A percentile compares a stretch with the other conserved stretches of the same genome.
phyloP scores from a whole-genome alignment of 2,888 invertebrate species.

The Thysanoteuthis rhombus region DNA sequence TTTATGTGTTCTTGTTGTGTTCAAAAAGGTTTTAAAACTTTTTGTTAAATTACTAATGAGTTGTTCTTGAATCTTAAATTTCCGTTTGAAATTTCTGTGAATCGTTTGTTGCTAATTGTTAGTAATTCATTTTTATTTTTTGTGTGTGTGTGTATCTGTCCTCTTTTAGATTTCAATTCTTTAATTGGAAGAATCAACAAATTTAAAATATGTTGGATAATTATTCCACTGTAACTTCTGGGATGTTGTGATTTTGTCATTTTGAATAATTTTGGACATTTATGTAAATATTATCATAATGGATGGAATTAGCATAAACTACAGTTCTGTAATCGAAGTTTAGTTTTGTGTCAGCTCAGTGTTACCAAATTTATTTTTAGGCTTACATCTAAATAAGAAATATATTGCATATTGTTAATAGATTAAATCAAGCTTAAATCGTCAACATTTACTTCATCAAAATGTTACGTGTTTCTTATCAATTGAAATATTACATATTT shows the following conservation, averaged over 20 bases:
- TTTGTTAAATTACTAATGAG: neutral
- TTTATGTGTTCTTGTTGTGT: neutral
- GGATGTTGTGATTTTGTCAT: neutral
- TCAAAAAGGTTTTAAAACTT: neutral
- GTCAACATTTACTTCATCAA: too few relatives aligned
- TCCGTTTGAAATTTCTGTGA: neutral
- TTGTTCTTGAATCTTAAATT: neutral
- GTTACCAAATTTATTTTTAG: too few relatives aligned
- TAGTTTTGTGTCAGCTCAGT: too few relatives aligned
- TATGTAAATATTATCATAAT: neutral
- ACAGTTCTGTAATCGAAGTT: too few relatives aligned
- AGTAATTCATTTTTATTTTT: neutral
- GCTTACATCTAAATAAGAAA: too few relatives aligned
- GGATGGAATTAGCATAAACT: too few relatives aligned
- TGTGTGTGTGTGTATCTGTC: neutral
- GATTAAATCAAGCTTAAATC: too few relatives aligned
- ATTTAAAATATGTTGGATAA: neutral
- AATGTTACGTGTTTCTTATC: too few relatives aligned
- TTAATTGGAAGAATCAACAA: neutral
- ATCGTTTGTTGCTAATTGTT: neutral
- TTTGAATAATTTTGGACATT: neutral
- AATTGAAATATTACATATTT: too few relatives aligned
- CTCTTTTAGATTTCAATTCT: neutral
- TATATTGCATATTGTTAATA: too few relatives aligned
- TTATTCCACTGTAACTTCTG: neutral